Evolutionary conservation across 2,888 invertebrate species (phyloP).

Genomic region (Cheilosia pagana): DNA sequence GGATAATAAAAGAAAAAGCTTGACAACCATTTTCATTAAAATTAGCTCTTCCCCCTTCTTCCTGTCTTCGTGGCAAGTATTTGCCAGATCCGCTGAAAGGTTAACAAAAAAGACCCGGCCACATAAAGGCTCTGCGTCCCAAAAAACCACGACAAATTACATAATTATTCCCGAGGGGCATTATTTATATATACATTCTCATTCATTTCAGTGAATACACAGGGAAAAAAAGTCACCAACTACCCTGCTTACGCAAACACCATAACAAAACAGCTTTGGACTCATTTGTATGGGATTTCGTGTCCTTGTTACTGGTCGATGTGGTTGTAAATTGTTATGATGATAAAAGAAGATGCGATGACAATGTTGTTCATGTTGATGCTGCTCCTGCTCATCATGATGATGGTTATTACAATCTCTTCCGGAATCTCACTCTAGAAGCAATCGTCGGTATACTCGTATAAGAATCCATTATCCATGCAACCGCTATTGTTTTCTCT

Average conservation of each 20-base stretch:
- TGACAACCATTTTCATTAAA: conserved; percentile 73
- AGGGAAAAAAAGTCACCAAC: conserved; percentile 38
- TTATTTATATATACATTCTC: conserved; percentile 54
- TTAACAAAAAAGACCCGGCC: conserved; percentile 40
- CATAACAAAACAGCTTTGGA: conserved; percentile 74
- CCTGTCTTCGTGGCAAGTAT: conserved; percentile 24
- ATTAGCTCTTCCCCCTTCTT: conserved; percentile 34
- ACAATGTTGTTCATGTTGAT: conserved; percentile 47
- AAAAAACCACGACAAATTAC: conserved; percentile 73
- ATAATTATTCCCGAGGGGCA: conserved; percentile 72
- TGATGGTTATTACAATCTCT: conserved; percentile 59
- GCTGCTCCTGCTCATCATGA: conserved; percentile 43
- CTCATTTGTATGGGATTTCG: conserved; percentile 73
- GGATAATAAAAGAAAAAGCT: conserved; percentile 48
- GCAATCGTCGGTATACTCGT: conserved; percentile 19
- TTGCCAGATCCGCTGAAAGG: conserved; percentile 61
- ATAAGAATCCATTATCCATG: conserved; percentile 21
- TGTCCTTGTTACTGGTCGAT: conserved; percentile 64
- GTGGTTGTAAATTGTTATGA: conserved; percentile 50
- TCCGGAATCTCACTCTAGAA: conserved; percentile 57
- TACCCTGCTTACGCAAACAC: conserved; percentile 60
- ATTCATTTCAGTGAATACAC: conserved; percentile 35
- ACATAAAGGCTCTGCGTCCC: conserved; percentile 41
- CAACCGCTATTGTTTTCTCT: conserved; percentile 53
- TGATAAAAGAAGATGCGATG: conserved; percentile 1